Percentiles rank a stretch among this genome's conserved stretches.
phyloP scores from a whole-genome alignment of 2,888 invertebrate genomes.

The Ferrisia virgata region DNA sequence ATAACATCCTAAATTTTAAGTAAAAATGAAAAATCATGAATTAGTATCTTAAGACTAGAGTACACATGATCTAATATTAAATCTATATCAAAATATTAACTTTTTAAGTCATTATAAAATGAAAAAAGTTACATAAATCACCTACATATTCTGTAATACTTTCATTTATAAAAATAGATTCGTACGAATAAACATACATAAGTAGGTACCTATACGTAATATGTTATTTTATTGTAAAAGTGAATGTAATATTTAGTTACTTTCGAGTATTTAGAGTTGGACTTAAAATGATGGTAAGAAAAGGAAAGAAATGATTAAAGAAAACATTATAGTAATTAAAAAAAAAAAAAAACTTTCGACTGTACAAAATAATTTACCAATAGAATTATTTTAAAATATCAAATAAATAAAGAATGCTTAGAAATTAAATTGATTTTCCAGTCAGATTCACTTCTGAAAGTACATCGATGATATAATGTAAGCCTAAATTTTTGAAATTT shows the following conservation, averaged over 20 bases:
- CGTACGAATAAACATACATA: too few relatives aligned
- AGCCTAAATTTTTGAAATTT: background rate
- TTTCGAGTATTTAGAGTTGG: background rate
- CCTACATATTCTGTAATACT: background rate
- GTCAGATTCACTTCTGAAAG: background rate
- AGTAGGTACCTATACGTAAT: too few relatives aligned
- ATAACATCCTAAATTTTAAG: background rate
- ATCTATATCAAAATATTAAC: background rate
- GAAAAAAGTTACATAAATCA: background rate
- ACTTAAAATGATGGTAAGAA: background rate
- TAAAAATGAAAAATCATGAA: background rate
- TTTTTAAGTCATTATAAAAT: background rate
- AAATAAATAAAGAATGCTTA: background rate
- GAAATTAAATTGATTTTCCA: background rate
- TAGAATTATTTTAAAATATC: background rate
- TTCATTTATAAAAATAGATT: too few relatives aligned
- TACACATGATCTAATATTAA: slow-evolving; percentile 2
- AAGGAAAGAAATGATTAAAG: background rate
- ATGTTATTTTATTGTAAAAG: background rate
- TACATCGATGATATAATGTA: background rate
- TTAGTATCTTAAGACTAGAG: slow-evolving; percentile 22
- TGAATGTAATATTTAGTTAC: background rate
- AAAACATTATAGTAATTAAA: too few relatives aligned
- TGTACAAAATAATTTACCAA: background rate
- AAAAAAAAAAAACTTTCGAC: background rate